Evolutionary conservation across 1,140 invertebrate genomes (phyloP), one percentile per base, ranked within the genome.

Genomic region (Schlechtendalia chinensis): DNA sequence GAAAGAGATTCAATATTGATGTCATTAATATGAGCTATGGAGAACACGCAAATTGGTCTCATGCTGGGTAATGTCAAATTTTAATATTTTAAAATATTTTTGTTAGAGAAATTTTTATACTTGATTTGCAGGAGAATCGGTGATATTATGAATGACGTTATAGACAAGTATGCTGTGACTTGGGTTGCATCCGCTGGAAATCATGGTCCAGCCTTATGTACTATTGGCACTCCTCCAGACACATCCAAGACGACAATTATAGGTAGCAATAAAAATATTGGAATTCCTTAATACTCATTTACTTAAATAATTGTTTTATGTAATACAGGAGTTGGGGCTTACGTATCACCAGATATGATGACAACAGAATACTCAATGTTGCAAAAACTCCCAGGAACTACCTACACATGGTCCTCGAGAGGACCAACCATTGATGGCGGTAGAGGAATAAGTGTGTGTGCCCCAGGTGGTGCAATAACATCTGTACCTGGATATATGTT

Each of bases 1-100:
- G 86, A 85, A 82, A 87, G 47, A 80, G 83, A 14, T 84, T 84
- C 27, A 83, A 89, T 82, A 87, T 95, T 82, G 93, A 98, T 85
- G 91, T 98, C 0, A 95, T 99, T 77, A 99, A 99, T 86, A 98
- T 98, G 93, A 98, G 96, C 84, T 99, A 98, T 85, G 97, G 97
- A 27, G 98, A 99, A 87, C 93, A 94, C 83, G 89, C 93, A 19
- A 92, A 96, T 87, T 97, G 95, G 92, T 90, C 91, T 4, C 92
- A 95, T 86, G 87, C 91, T n/a, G 95, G 97, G 93, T 95, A 87
- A 88, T 80, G 1, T 61, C 1, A 17, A 29, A 47, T 24, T 50
- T 45, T 2, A 22, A 72, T 27, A 39, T 19, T 8, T 39, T 39
- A 65, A 45, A 39, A 47, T 47, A 71, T 45, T 22, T 50, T n/a